Percentiles rank a stretch among this genome's conserved stretches.
Evolutionary conservation across 2,888 invertebrate species (phyloP).

Genomic region (Panzeria rudis): DNA sequence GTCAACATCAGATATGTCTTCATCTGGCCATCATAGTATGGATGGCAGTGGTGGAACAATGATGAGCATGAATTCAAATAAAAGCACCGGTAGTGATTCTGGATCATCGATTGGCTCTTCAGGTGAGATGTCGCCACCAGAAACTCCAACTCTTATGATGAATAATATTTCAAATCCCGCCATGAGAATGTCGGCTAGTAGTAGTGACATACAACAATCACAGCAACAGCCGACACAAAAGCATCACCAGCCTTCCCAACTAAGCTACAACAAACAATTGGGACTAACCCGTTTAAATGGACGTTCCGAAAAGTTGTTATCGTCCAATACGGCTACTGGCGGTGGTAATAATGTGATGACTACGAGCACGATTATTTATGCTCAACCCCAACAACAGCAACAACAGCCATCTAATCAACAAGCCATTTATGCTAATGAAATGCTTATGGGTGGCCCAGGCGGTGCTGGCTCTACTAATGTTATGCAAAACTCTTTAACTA

Average conservation of each 20-base stretch:
- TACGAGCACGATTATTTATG: slow-evolving; percentile 74
- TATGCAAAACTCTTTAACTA: slow-evolving; percentile 75
- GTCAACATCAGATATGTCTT: slow-evolving; percentile 73
- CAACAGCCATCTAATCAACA: slow-evolving; percentile 71
- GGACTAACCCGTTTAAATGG: slow-evolving; percentile 81
- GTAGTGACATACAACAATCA: slow-evolving; percentile 74
- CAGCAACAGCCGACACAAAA: slow-evolving; percentile 76
- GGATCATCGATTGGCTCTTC: slow-evolving; percentile 83
- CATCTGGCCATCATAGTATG: slow-evolving; percentile 73
- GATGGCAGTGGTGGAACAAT: slow-evolving; percentile 72
- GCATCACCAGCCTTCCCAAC: slow-evolving; percentile 79
- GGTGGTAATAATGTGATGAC: slow-evolving; percentile 71
- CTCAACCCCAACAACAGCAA: slow-evolving; percentile 73
- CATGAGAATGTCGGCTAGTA: slow-evolving; percentile 71
- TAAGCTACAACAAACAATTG: slow-evolving; percentile 81
- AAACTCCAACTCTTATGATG: slow-evolving; percentile 81
- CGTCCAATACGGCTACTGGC: slow-evolving; percentile 72
- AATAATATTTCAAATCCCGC: slow-evolving; percentile 74
- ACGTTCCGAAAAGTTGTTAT: slow-evolving; percentile 77
- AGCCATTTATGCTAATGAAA: slow-evolving; percentile 73
- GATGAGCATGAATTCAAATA: slow-evolving; percentile 78
- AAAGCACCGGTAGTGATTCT: slow-evolving; percentile 82
- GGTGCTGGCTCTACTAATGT: slow-evolving; percentile 72
- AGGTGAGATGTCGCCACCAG: slow-evolving; percentile 83
- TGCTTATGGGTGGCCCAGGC: slow-evolving; percentile 70